Base-by-base conservation (phyloP, 2,797 vertebrate species). In the Galagoides demidoff region DNA sequence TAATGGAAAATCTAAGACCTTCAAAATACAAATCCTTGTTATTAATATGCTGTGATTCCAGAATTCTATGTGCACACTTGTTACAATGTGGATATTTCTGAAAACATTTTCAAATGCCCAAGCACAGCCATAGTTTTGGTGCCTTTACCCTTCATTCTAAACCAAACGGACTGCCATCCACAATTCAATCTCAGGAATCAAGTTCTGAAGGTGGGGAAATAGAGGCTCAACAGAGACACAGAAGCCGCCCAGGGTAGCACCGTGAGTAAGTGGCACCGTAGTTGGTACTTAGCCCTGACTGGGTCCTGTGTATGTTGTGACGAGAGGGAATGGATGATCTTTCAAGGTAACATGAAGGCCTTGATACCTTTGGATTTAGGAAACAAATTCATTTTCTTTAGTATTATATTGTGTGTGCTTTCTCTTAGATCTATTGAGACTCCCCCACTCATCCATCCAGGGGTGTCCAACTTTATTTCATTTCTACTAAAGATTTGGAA, bases 1-100 rank as follows among this genome's bases (percentile, higher is more conserved):
- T 39, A 81, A 73, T 68, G 76, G 85, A 93, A 79, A 78, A 55
- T 68, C 13, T 34, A 71, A 95, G 85, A n/a, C 9, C 20, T 22
- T 34, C 12, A 71, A 93, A 92, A 70, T 85, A 92, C n/a, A 79
- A 82, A 95, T 77, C 43, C 29, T 73, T 55, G 76, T n/a, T 82
- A 43, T 52, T 52, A 52, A 52, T 52, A 52, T 52, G 52, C 27
- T 68, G 3, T 89, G 66, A 92, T 88, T 92, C 29, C 82, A 89
- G 37, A 96, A 89, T 83, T 64, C 7, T 82, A 59, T 20, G 49
- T 85, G n/a, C 16, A 73, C 0, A 22, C 29, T 31, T 79, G 68
- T 92, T 78, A 45, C n/a, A 78, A 78, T 45, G 73, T 57, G 12
- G 23, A 1, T 45, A 84, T 77, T 96, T 89, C 70, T 73, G 34